phyloP scores from a whole-genome alignment of 2,888 invertebrate genomes.

The Ectropis crepuscularia region DNA sequence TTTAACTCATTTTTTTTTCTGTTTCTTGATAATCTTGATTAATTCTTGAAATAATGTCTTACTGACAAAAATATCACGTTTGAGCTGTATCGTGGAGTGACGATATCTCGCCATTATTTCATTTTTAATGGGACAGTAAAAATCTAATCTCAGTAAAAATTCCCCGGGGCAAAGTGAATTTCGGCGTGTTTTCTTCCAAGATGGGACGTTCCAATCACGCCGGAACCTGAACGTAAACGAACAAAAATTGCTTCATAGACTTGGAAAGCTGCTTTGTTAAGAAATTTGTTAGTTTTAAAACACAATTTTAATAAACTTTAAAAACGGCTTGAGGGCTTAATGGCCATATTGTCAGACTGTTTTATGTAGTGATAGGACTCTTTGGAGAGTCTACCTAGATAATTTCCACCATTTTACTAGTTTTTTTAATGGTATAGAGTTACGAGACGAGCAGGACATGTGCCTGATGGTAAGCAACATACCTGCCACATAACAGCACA shows the following conservation, averaged over 20 bases:
- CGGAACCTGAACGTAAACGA: slow-evolving; percentile 36
- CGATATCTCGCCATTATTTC: slow-evolving; percentile 45
- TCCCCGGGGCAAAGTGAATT: slow-evolving; percentile 42
- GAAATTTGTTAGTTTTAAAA: not conserved
- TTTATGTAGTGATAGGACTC: no score
- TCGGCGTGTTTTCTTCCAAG: slow-evolving; percentile 40
- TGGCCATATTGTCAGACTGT: no score
- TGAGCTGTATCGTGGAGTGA: slow-evolving; percentile 28
- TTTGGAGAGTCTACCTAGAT: no score
- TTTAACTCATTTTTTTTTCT: no score
- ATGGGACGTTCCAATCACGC: slow-evolving; percentile 42
- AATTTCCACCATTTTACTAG: no score
- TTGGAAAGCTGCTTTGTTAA: slow-evolving; percentile 20
- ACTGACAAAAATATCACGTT: slow-evolving; percentile 12
- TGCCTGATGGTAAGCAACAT: no score
- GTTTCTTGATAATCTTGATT: not conserved
- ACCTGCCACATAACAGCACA: no score
- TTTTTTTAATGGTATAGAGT: no score
- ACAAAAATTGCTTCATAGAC: slow-evolving; percentile 43
- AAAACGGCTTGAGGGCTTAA: no score
- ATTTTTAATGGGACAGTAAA: slow-evolving; percentile 51
- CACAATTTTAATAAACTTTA: no score
- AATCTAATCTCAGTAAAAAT: slow-evolving; percentile 52
- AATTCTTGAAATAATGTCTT: slow-evolving; percentile 1
- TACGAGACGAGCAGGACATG: no score